A percentile compares a stretch with the other conserved stretches of the same genome.
Evolutionary conservation across 2,113 vertebrate species (phyloP).

Genomic region (Xyrauchen texanus): DNA sequence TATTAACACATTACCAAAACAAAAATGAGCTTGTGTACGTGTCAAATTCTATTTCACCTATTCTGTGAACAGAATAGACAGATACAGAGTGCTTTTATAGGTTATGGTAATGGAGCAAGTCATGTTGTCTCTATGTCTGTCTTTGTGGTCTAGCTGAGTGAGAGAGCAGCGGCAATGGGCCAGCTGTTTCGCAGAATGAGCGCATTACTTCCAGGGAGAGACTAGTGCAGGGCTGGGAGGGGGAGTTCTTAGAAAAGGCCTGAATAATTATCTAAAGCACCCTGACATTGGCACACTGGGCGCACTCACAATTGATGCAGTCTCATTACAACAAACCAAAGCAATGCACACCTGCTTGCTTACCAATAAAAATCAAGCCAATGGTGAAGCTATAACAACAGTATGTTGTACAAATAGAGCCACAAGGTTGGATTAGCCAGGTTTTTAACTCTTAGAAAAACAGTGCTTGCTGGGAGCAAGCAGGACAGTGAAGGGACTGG

Average conservation of each 20-base stretch:
- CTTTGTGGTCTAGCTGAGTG: constrained; percentile 58
- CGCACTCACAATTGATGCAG: constrained; percentile 41
- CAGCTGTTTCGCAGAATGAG: constrained; percentile 76
- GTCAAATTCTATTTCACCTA: not conserved
- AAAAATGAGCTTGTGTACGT: not conserved
- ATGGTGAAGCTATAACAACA: not conserved
- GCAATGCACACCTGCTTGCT: constrained; percentile 17
- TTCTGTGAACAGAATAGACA: not conserved
- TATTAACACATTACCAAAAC: not conserved
- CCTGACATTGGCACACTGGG: constrained; percentile 61
- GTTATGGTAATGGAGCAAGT: constrained; percentile 19
- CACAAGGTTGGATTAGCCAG: not conserved
- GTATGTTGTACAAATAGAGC: constrained; percentile 11
- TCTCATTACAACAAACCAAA: constrained; percentile 50
- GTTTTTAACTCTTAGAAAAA: not conserved
- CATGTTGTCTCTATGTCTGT: not conserved
- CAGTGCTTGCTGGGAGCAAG: constrained; percentile 15
- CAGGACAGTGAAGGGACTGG: not conserved
- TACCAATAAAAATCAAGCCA: constrained; percentile 24
- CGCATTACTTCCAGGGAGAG: constrained; percentile 76
- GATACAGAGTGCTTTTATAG: constrained; percentile 17
- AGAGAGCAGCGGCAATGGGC: constrained; percentile 67
- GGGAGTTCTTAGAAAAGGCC: constrained; percentile 79
- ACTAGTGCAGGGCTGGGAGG: constrained; percentile 68
- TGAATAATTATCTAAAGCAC: constrained; percentile 77